phyloP scores from a whole-genome alignment of 1,140 invertebrate species.

The Drosophila ananassae region DNA sequence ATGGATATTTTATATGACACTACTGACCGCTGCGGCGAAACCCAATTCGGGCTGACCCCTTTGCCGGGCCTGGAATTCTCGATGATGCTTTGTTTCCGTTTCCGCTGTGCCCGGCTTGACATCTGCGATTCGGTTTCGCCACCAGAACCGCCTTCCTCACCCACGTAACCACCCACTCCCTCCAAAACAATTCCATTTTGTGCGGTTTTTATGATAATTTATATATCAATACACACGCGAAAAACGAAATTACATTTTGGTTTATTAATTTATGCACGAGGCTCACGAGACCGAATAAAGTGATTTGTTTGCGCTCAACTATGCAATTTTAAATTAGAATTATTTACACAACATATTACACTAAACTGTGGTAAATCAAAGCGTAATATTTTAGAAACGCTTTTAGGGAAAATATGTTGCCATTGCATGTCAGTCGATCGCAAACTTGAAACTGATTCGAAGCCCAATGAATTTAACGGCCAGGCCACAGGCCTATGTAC shows the following conservation, averaged over 20 bases:
- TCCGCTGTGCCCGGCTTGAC: constrained; percentile 57
- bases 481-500: constrained; percentile 7
- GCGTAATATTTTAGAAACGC: neutral
- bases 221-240: constrained; percentile 38
- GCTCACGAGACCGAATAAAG: constrained; percentile 34
- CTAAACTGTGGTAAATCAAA: constrained; percentile 1
- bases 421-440: constrained; percentile 17
- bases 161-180: constrained; percentile 1
- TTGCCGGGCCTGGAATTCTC: constrained; percentile 39
- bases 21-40: constrained; percentile 30
- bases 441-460: constrained; percentile 38
- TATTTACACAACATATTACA: constrained; percentile 23
- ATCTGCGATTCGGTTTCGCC: constrained; percentile 28
- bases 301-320: constrained; percentile 25
- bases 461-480: constrained; percentile 15
- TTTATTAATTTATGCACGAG: constrained; percentile 50
- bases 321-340: constrained; percentile 21
- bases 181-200: constrained; percentile 45
- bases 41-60: constrained; percentile 14
- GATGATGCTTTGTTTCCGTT: constrained; percentile 74
- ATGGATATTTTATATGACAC: constrained; percentile 70
- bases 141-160: neutral
- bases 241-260: constrained; percentile 41
- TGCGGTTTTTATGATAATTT: constrained; percentile 52
- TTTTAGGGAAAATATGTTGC: neutral